A percentile compares a stretch with the other conserved stretches of the same genome.
Evolutionary conservation across 1,140 invertebrate genomes (phyloP).

Genomic region (Holcopasites calliopsidis): DNA sequence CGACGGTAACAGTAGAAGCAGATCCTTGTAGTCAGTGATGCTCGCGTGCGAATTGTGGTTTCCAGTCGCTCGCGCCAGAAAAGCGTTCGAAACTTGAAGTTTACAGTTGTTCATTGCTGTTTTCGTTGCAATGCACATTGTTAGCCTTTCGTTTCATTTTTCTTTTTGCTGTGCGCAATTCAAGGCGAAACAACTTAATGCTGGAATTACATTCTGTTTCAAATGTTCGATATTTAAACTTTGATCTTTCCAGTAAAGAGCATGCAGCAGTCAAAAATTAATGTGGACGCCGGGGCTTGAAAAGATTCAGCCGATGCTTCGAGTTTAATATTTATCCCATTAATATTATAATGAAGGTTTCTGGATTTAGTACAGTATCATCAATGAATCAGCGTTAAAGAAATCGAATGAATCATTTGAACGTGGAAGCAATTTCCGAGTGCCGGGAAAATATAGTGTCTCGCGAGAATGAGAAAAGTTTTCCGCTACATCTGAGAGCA

Average conservation of each 20-base stretch:
- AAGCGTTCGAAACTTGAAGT: not conserved
- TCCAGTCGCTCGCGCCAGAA: not conserved
- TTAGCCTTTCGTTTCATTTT: too few species aligned
- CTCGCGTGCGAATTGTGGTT: not conserved
- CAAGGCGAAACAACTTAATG: too few species aligned
- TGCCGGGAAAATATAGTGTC: not conserved
- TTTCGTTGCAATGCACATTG: not conserved
- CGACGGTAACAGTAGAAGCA: slow-evolving; percentile 14
- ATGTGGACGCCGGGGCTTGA: too few species aligned
- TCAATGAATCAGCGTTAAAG: not conserved
- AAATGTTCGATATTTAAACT: too few species aligned
- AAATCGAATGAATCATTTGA: not conserved
- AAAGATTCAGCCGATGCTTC: too few species aligned
- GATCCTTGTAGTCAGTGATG: slow-evolving; percentile 17
- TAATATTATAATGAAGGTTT: too few species aligned
- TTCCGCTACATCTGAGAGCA: not conserved
- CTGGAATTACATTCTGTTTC: too few species aligned
- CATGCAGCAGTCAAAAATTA: too few species aligned
- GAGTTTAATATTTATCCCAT: too few species aligned
- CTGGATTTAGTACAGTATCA: too few species aligned
- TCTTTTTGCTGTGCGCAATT: too few species aligned
- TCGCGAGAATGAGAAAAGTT: not conserved
- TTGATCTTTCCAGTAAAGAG: too few species aligned
- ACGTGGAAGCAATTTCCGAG: not conserved
- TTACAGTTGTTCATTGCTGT: not conserved